A percentile compares a stretch with the other conserved stretches of the same genome.
phyloP scores from a whole-genome alignment of 2,888 invertebrate genomes.

The Thysanoteuthis rhombus region DNA sequence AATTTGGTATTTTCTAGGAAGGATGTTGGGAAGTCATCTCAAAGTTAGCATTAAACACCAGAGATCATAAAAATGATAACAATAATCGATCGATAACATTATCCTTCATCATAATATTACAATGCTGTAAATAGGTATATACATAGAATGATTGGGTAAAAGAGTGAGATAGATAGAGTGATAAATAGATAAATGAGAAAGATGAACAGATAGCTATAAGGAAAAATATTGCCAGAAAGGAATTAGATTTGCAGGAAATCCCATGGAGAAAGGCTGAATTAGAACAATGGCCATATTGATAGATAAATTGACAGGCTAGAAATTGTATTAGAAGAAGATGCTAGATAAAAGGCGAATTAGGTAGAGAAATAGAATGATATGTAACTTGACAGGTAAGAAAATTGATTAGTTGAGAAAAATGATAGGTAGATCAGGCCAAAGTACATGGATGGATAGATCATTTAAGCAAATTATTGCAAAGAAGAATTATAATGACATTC shows the following conservation, averaged over 20 bases:
- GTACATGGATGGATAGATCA: background rate
- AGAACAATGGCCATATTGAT: background rate
- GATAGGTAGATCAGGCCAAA: background rate
- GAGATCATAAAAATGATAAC: too few relatives aligned
- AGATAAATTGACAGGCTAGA: conserved; percentile 1
- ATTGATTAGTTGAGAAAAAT: background rate
- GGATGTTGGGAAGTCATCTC: too few relatives aligned
- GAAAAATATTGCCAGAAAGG: background rate
- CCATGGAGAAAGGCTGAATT: background rate
- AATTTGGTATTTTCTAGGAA: too few relatives aligned
- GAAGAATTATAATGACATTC: background rate
- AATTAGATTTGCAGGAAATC: background rate
- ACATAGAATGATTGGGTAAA: background rate
- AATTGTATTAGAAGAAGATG: background rate
- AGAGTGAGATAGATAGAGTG: background rate
- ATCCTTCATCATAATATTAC: too few relatives aligned
- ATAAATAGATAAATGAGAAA: too few relatives aligned
- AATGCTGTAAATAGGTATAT: too few relatives aligned
- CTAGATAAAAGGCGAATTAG: background rate
- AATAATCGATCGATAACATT: too few relatives aligned
- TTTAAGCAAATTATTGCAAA: background rate
- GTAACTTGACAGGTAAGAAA: background rate
- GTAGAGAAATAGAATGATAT: background rate
- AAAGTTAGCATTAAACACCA: too few relatives aligned
- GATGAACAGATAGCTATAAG: background rate